These are phyloP conservation scores for Vicugna pacos DNA, from an alignment of 2,113 vertebrate genomes.

Conservation along the genomic window DNA sequence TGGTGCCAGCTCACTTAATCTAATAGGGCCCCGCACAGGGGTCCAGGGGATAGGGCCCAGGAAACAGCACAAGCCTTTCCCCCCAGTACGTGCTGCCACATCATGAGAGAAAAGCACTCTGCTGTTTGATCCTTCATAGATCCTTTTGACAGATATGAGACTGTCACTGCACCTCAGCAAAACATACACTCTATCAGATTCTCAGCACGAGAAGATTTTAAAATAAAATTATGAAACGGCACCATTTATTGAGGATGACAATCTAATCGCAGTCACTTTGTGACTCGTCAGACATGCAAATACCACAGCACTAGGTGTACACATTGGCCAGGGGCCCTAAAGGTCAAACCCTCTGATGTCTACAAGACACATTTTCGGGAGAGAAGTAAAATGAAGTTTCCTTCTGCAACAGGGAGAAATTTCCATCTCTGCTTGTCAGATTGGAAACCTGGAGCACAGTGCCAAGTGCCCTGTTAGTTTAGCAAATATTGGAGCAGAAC, in stretches of 20 bases:
- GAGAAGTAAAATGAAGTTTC: conserved; percentile 21
- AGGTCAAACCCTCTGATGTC: background rate
- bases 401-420: background rate
- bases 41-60: conserved; percentile 52
- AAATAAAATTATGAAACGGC: conserved; percentile 71
- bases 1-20: conserved; percentile 83
- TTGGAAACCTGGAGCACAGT: background rate
- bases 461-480: background rate
- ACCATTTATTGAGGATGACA: conserved; percentile 69
- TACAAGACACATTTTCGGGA: background rate
- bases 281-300: background rate
- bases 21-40: conserved; percentile 77
- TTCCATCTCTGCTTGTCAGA: background rate
- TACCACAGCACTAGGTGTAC: background rate
- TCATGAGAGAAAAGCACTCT: conserved; percentile 67
- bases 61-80: conserved; percentile 82
- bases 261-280: conserved; percentile 58
- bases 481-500: background rate
- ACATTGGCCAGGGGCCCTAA: accelerated
- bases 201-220: conserved; percentile 38
- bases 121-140: conserved; percentile 79
- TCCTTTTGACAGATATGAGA: conserved; percentile 42
- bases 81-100: conserved; percentile 54
- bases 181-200: conserved; percentile 74
- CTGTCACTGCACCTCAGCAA: conserved; percentile 79